Evolutionary conservation across 2,113 vertebrate genomes (phyloP).

Genomic region (Andinoacara biseriatus): DNA sequence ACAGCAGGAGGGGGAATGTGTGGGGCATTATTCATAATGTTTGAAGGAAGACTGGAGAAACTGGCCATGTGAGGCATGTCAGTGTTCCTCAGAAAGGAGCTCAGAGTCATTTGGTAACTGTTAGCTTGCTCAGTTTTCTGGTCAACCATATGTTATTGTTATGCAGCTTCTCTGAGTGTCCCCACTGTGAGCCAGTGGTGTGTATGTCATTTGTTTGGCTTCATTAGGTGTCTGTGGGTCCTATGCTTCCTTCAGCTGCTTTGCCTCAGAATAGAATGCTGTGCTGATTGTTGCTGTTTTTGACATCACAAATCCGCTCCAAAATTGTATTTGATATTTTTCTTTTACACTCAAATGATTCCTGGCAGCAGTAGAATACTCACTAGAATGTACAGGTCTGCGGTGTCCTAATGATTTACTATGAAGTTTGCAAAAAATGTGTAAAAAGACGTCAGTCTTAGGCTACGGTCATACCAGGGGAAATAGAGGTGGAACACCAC

Average conservation of each 20-base stretch:
- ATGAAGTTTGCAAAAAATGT: too few species aligned
- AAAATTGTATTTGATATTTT: background rate
- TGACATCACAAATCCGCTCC: background rate
- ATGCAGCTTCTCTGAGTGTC: constrained; percentile 30
- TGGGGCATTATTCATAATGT: constrained; percentile 55
- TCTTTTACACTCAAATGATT: too few species aligned
- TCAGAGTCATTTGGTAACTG: constrained; percentile 34
- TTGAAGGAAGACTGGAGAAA: constrained; percentile 29
- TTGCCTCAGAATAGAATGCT: background rate
- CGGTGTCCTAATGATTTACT: too few species aligned
- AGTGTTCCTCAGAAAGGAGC: constrained; percentile 19
- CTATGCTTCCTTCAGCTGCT: constrained; percentile 1
- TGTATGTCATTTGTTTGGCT: constrained; percentile 40
- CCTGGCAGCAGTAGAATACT: too few species aligned
- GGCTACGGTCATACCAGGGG: too few species aligned
- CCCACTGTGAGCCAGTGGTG: constrained; percentile 35
- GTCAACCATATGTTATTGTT: constrained; percentile 54
- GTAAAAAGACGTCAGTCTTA: too few species aligned
- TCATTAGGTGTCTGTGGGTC: background rate
- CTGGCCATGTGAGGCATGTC: constrained; percentile 47
- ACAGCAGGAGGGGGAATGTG: background rate
- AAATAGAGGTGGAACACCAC: too few species aligned
- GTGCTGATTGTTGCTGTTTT: background rate
- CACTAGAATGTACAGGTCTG: too few species aligned
- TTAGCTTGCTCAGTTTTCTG: constrained; percentile 26